Conservation (phyloP, 2,113 vertebrate species). For the Tachycineta bicolor region DNA sequence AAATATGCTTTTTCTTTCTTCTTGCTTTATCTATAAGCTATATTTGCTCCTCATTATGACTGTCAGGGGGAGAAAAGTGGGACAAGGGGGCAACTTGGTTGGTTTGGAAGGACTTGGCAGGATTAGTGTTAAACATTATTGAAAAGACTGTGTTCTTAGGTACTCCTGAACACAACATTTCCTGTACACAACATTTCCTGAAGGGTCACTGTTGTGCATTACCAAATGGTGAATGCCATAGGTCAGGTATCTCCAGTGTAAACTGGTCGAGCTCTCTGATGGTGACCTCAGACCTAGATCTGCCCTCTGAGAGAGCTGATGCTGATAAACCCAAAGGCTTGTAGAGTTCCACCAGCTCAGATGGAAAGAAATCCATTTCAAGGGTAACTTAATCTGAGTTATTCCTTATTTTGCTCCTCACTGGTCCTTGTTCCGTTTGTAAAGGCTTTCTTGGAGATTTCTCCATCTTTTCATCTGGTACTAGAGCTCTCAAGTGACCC, state of each 20-base stretch:
- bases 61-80: not conserved
- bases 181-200: not conserved
- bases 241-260: not conserved
- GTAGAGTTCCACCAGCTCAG: not conserved
- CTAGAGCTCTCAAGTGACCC: not conserved
- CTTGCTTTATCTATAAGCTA: not conserved
- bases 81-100: not conserved
- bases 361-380: not conserved
- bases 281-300: not conserved
- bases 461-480: not conserved
- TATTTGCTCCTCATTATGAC: not conserved
- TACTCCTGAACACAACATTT: not conserved
- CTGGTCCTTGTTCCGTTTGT: not conserved
- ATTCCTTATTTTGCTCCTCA: not conserved
- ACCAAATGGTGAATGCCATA: rapidly evolving
- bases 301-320: not conserved
- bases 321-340: not conserved
- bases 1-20: not conserved
- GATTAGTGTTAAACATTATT: not conserved
- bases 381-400: not conserved
- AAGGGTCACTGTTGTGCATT: not conserved
- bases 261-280: not conserved
- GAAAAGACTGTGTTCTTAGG: not conserved
- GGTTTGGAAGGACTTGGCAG: not conserved
- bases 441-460: not conserved